phyloP scores from a whole-genome alignment of 2,113 vertebrate genomes.

The Puffinus mauretanicus region DNA sequence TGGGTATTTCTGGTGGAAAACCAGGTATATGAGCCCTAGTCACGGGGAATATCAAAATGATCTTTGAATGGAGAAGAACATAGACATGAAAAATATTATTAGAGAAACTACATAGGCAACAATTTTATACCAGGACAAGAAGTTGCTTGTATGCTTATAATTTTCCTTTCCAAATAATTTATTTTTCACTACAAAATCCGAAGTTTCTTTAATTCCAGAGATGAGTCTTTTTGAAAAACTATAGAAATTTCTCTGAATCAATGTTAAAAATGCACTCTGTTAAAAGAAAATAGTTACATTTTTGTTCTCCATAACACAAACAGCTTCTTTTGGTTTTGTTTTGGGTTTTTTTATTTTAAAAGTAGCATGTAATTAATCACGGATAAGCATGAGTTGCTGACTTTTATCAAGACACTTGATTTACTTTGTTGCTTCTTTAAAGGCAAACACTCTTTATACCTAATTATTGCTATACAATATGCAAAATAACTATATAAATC shows the following conservation, averaged over 20 bases:
- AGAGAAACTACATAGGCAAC: not conserved
- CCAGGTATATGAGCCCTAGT: too few relatives aligned
- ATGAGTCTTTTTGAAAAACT: not conserved
- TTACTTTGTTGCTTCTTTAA: not conserved
- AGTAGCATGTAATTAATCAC: not conserved
- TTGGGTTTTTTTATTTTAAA: not conserved
- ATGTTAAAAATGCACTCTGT: not conserved
- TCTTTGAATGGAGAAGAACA: not conserved
- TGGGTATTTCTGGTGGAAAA: not conserved
- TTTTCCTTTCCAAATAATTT: not conserved
- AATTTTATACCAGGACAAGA: not conserved
- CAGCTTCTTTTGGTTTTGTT: not conserved
- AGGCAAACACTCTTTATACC: not conserved
- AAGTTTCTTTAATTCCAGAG: not conserved
- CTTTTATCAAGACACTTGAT: not conserved
- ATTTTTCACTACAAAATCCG: not conserved
- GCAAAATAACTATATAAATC: not conserved
- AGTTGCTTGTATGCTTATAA: not conserved
- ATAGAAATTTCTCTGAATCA: not conserved
- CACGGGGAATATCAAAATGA: not conserved
- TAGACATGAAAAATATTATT: not conserved
- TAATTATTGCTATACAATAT: not conserved
- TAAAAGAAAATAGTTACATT: not conserved
- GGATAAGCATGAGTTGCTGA: not conserved
- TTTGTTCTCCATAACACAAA: not conserved